These are phyloP conservation scores for Xiphophorus birchmanni DNA, from an alignment of 2,797 vertebrate species.

Conservation along the genomic window DNA sequence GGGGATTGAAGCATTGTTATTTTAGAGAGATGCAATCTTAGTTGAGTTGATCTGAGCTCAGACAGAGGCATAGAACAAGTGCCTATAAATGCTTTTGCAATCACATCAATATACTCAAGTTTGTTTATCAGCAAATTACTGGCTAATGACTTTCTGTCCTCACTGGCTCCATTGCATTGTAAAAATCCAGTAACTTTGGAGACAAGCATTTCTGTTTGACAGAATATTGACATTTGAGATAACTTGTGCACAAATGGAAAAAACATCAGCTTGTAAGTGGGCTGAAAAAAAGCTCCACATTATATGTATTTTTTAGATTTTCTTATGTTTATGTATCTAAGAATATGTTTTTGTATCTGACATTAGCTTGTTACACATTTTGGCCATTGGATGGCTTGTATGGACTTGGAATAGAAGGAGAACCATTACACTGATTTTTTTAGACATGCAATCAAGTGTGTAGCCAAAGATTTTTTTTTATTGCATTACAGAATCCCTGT, in stretches of 20 bases:
- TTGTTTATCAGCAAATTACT: constrained; percentile 36
- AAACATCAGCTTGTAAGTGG: constrained; percentile 54
- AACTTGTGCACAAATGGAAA: constrained; percentile 68
- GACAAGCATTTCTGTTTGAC: constrained; percentile 67
- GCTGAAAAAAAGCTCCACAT: constrained; percentile 44
- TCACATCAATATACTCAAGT: constrained; percentile 36
- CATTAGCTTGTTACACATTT: constrained; percentile 58
- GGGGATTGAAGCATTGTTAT: constrained; percentile 48
- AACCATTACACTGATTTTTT: constrained; percentile 40
- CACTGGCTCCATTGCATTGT: constrained; percentile 34
- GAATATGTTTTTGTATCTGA: constrained; percentile 46
- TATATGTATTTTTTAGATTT: constrained; percentile 38
- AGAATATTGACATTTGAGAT: constrained; percentile 68
- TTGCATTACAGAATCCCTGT: constrained; percentile 13
- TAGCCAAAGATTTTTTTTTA: constrained; percentile 32
- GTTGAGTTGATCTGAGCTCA: constrained; percentile 54
- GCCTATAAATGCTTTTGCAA: constrained; percentile 30
- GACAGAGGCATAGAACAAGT: constrained; percentile 34
- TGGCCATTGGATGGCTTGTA: constrained; percentile 52
- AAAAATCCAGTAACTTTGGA: constrained; percentile 65
- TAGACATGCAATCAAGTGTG: constrained; percentile 41
- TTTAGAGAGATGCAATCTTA: constrained; percentile 37
- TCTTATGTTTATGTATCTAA: constrained; percentile 53
- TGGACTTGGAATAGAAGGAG: constrained; percentile 36
- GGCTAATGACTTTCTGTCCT: constrained; percentile 59